These are phyloP conservation scores for Palythoa grandis DNA, from an alignment of 92 coral and sea anemone species.

Conservation along the genomic window DNA sequence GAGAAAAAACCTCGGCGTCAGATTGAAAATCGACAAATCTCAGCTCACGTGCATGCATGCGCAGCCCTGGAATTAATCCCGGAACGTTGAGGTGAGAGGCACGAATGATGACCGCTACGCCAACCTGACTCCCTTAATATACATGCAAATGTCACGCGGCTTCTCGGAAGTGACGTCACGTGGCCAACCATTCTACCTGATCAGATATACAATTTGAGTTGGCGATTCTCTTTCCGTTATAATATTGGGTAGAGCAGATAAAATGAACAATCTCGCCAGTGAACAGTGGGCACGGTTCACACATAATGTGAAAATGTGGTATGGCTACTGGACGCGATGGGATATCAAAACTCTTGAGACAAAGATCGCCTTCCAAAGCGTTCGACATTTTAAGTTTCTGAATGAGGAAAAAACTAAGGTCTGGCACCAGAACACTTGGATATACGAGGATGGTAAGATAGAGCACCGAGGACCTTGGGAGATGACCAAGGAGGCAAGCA, in stretches of 20 bases:
- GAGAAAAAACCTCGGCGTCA: too few relatives aligned
- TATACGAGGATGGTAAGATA: not conserved
- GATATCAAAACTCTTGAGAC: not conserved
- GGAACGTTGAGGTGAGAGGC: too few relatives aligned
- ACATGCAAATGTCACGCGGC: too few relatives aligned
- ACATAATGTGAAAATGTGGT: slow-evolving; percentile 4
- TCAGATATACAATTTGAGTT: too few relatives aligned
- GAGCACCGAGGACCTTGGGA: slow-evolving; percentile 24
- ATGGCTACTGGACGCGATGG: slow-evolving; percentile 32
- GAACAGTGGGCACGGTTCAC: slow-evolving; percentile 17
- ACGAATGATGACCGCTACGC: too few relatives aligned
- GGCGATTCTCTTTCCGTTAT: too few relatives aligned
- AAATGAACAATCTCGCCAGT: not conserved
- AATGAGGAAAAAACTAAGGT: slow-evolving; percentile 9
- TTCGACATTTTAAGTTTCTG: slow-evolving; percentile 11
- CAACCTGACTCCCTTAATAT: too few relatives aligned
- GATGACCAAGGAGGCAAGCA: not conserved
- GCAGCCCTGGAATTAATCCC: too few relatives aligned
- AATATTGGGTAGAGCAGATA: not conserved
- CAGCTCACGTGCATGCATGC: too few relatives aligned
- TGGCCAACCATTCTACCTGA: too few relatives aligned
- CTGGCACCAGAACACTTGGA: slow-evolving; percentile 31
- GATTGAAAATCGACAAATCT: too few relatives aligned
- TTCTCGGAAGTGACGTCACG: too few relatives aligned
- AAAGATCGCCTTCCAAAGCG: slow-evolving; percentile 4